These are phyloP conservation scores for Lomographa bimaculata DNA, from an alignment of 2,888 invertebrate genomes.

Conservation along the genomic window DNA sequence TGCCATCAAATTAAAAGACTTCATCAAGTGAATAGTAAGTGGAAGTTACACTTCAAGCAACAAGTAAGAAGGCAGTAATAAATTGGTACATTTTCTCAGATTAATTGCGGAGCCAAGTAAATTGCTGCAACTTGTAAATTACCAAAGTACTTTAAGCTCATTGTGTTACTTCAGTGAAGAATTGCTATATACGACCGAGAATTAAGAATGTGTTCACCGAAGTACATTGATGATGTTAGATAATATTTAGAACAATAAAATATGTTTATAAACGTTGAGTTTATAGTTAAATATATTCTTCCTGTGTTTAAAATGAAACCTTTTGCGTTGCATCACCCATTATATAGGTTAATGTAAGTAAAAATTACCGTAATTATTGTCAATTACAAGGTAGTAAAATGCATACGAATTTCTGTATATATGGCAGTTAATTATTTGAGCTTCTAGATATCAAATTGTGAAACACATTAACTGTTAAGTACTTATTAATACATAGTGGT, in stretches of 20 bases:
- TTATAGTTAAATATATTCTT: too few species aligned
- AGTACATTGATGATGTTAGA: too few species aligned
- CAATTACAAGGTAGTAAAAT: slow-evolving; percentile 32
- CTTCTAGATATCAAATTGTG: slow-evolving; percentile 3
- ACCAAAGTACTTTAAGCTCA: slow-evolving; percentile 1
- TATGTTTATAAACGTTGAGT: too few species aligned
- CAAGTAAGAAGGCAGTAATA: slow-evolving; percentile 19
- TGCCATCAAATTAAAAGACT: slow-evolving; percentile 26
- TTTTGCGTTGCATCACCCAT: too few species aligned
- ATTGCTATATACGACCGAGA: slow-evolving; percentile 1
- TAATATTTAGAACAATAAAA: too few species aligned
- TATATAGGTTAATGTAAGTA: too few species aligned
- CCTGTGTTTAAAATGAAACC: too few species aligned
- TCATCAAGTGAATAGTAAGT: slow-evolving; percentile 30
- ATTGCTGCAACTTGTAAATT: slow-evolving; percentile 12
- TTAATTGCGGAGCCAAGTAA: slow-evolving; percentile 19
- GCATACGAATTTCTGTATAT: slow-evolving; percentile 6
- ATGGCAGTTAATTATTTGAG: not conserved
- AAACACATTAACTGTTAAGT: too few species aligned
- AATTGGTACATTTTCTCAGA: slow-evolving; percentile 20
- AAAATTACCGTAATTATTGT: slow-evolving; percentile 26
- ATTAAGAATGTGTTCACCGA: too few species aligned
- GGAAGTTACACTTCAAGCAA: slow-evolving; percentile 18
- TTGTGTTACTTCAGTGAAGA: slow-evolving; percentile 1
- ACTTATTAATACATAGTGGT: too few species aligned